Base-by-base conservation (phyloP, 2,888 invertebrate species). In the Morinoia aosen region DNA sequence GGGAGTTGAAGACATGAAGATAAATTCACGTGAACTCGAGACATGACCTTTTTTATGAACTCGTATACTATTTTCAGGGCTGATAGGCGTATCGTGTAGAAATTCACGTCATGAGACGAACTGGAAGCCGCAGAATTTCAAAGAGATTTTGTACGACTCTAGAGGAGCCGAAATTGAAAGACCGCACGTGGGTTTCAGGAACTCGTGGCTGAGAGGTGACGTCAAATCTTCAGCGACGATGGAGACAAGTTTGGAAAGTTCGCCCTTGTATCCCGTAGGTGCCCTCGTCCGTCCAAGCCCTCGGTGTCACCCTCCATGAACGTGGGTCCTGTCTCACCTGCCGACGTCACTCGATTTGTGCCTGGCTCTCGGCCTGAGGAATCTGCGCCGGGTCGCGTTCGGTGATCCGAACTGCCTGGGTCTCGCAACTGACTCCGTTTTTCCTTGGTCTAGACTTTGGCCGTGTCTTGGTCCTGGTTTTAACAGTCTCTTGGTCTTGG, bases 231-330 rank as follows among this genome's bases (percentile, higher is more conserved):
- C 76, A 76, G 25, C 76, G 25, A 76, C 76, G 25, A 76, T 76
- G 76, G 25, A 76, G 33, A 16, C 33, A 76, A 33, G 25, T 76
- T 76, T 76, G 2, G 76, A 76, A 76, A 76, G 10, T 33, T 16
- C 33, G 19, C 33, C 76, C 0, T 33, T 8, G 76, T 76, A 76
- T 33, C 76, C 76, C 76, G 76, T 76, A 33, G 33, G 76, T 76
- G 16, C 8, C 76, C 76, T 76, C 76, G 76, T 76, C 33, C 76
- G 76, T 33, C 76, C 76, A 16, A 76, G 76, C 76, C 76, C 76
- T 76, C 76, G 76, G 76, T 76, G 76, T 76, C 76, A 76, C 76
- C 76, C 76, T 76, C 76, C 76, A 76, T 76, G 76, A 76, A 76
- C 25, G 16, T 33, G 33, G 76, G 8, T 33, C 76, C 25, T 61